Base-by-base conservation (phyloP, 2,888 invertebrate genomes). In the Tethea ocularis region DNA sequence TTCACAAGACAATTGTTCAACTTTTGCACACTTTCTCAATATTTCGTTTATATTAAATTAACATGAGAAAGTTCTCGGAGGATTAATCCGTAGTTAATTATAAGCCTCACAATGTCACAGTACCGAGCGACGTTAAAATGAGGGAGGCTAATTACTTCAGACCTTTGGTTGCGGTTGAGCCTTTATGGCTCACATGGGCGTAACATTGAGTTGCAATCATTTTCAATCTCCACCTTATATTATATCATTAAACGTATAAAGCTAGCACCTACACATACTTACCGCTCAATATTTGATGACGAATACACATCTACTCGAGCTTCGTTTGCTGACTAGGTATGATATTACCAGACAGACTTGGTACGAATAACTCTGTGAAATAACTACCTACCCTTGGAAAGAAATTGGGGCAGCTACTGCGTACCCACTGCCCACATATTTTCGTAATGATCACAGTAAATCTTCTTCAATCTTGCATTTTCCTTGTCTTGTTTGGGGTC, bases 61-160 rank as follows among this genome's bases (percentile, higher is more conserved):
- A 22, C 54, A 8, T 20, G 54, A 22, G 22, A 54, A 33, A 36
- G 0, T 41, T 38, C 52, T 26, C 41, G 38, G 11, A 11, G 52
- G 57, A 57, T 52, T 41, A 57, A 53, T 53, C 57, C 52, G 3
- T 54, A 52, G 41, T 41, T 41, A 57, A 57, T 57, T 53, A 57
- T 52, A 24, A 57, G 53, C 26, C 46, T 20, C 17, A 11, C 33
- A n/a, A 51, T n/a, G 52, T 52, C 36, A 29, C 52, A 23, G 52
- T 52, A 23, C 17, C 24, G 20, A 20, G 57, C 20, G 57, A 33
- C 38, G 57, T 36, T 24, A 36, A 57, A 52, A 57, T 57, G 41
- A 52, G 51, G 52, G 57, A 38, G 52, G 57, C 57, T 57, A 57
- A 57, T 57, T 53, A 57, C 57, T 57, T 36, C 52, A 57, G 57